Percentiles rank a stretch among this genome's conserved stretches.
Evolutionary conservation across 2,113 vertebrate species (phyloP).

Genomic region (Pangasianodon hypophthalmus): DNA sequence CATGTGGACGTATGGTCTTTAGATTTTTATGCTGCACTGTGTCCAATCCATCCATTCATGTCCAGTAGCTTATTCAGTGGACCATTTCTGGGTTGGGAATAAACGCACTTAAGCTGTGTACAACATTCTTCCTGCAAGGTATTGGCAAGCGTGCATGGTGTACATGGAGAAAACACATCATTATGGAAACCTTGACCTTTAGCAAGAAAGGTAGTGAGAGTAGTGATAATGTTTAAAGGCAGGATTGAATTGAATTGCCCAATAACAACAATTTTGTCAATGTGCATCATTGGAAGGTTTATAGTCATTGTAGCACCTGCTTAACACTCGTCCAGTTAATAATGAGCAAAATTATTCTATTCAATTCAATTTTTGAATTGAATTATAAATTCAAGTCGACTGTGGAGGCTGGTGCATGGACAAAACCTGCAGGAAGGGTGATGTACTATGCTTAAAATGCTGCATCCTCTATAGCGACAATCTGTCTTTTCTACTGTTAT

Average conservation of each 20-base stretch:
- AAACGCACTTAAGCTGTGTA: constrained; percentile 26
- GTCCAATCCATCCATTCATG: constrained; percentile 28
- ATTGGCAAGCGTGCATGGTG: not conserved
- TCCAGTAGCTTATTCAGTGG: constrained; percentile 45
- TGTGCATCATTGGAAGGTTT: not conserved
- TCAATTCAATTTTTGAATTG: too few relatives aligned
- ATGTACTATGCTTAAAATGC: constrained; percentile 32
- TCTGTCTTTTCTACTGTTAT: constrained; percentile 55
- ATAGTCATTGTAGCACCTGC: not conserved
- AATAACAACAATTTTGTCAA: not conserved
- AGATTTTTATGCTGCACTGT: constrained; percentile 51
- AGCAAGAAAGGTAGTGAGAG: too few relatives aligned
- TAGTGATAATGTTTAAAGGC: not conserved
- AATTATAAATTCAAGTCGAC: not conserved
- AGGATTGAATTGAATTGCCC: not conserved
- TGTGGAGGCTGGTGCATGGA: constrained; percentile 6
- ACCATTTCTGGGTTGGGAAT: constrained; percentile 44
- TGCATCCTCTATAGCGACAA: constrained; percentile 48
- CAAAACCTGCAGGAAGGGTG: constrained; percentile 36
- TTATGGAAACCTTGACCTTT: not conserved
- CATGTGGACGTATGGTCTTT: constrained; percentile 46
- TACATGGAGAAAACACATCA: not conserved
- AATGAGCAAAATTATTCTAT: not conserved
- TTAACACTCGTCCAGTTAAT: not conserved
- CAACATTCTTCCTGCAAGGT: constrained; percentile 50